phyloP scores from a whole-genome alignment of 1,140 invertebrate genomes.

The Drosophila novamexicana region DNA sequence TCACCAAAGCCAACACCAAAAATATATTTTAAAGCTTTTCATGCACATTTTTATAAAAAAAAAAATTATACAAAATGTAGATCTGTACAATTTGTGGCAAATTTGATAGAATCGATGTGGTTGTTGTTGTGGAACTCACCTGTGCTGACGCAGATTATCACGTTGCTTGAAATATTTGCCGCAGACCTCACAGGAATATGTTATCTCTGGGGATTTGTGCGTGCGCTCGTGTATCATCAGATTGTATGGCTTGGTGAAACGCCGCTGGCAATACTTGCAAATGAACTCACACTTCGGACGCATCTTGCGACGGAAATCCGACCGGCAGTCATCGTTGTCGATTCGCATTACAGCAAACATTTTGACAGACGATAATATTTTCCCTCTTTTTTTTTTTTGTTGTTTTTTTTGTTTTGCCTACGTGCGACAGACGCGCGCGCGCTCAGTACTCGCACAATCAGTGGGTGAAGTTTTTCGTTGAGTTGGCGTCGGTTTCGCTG shows the following conservation, averaged over 20 bases:
- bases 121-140: constrained; percentile 87
- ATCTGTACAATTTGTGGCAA: too few species aligned
- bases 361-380: constrained; percentile 85
- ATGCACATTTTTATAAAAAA: constrained; percentile 12
- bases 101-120: neutral
- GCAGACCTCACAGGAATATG: constrained; percentile 99
- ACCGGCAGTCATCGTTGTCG: constrained; percentile 94
- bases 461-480: constrained; percentile 32
- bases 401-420: constrained; percentile 20
- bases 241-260: constrained; percentile 99
- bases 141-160: constrained; percentile 97
- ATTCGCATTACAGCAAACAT: constrained; percentile 95
- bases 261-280: constrained; percentile 99
- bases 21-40: neutral
- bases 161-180: constrained; percentile 99
- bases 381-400: constrained; percentile 56
- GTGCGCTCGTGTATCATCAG: constrained; percentile 99
- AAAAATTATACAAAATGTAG: too few species aligned
- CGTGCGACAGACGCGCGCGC: constrained; percentile 38
- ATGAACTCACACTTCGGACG: constrained; percentile 98
- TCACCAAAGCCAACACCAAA: constrained; percentile 31
- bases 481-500: constrained; percentile 12
- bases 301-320: constrained; percentile 96
- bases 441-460: constrained; percentile 38
- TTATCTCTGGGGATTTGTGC: constrained; percentile 98